Percentiles rank a stretch among this genome's conserved stretches.
phyloP scores from a whole-genome alignment of 2,113 vertebrate genomes.

The Pseudonaja textilis region DNA sequence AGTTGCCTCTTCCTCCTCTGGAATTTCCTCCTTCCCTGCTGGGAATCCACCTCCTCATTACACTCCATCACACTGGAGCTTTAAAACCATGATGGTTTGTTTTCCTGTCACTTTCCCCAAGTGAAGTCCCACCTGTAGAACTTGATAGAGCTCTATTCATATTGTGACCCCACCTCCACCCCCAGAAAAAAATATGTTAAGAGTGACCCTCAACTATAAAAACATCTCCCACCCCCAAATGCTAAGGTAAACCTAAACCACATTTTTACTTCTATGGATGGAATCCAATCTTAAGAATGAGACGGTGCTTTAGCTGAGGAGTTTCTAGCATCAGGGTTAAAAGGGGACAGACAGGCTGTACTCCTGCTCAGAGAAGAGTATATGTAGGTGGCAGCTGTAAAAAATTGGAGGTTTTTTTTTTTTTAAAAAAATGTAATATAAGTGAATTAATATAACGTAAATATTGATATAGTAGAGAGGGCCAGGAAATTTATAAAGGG shows the following conservation, averaged over 20 bases:
- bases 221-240: neutral
- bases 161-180: neutral
- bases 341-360: neutral
- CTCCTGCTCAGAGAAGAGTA: neutral
- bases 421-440: neutral
- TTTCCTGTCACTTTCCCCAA: neutral
- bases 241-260: neutral
- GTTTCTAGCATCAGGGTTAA: neutral
- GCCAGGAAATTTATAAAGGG: neutral
- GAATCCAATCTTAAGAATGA: neutral
- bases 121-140: neutral
- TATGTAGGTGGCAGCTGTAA: neutral
- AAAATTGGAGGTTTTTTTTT: neutral
- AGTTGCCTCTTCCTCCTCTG: neutral
- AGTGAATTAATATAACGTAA: neutral
- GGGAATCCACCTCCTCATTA: neutral
- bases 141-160: neutral
- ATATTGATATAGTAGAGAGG: neutral
- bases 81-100: neutral
- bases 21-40: neutral
- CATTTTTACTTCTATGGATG: neutral
- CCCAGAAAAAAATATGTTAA: neutral
- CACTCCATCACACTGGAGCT: neutral
- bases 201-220: neutral
- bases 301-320: neutral